Evolutionary conservation across 1,140 invertebrate genomes (phyloP).

Genomic region (Caenorhabditis briggsae): DNA sequence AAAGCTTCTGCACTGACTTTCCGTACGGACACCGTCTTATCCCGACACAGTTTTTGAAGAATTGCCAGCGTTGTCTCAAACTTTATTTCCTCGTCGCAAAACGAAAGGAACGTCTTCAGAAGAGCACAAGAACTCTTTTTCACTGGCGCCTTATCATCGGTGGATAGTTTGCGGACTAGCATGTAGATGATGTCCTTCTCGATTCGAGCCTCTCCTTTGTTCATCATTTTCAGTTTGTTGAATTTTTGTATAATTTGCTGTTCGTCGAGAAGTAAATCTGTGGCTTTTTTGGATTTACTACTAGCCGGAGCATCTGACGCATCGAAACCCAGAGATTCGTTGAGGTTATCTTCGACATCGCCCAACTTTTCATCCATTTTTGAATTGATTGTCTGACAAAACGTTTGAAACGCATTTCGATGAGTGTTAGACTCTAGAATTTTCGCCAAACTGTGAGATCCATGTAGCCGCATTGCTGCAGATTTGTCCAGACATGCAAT

Average conservation of each 20-base stretch:
- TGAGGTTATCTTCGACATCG: neutral
- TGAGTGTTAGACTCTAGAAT: neutral
- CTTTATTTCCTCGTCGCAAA: neutral
- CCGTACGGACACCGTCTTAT: slow-evolving; percentile 16
- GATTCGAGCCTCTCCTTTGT: neutral
- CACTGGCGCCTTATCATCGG: slow-evolving; percentile 16
- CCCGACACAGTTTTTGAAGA: slow-evolving; percentile 19
- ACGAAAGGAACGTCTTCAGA: neutral
- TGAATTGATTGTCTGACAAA: neutral
- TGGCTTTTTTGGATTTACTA: too few relatives aligned
- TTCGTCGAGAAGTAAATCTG: neutral
- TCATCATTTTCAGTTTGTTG: neutral
- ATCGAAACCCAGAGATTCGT: neutral
- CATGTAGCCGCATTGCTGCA: slow-evolving; percentile 8
- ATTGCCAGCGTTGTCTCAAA: neutral
- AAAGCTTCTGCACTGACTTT: neutral
- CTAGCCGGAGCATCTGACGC: too few relatives aligned
- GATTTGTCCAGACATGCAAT: neutral
- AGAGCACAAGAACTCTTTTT: neutral
- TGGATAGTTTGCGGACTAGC: neutral
- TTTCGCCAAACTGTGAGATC: neutral
- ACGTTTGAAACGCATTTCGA: neutral
- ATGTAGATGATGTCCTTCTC: slow-evolving; percentile 39
- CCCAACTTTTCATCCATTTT: slow-evolving; percentile 12
- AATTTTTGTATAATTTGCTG: neutral